Percentiles rank a stretch among this genome's conserved stretches.
phyloP scores from a whole-genome alignment of 1,140 invertebrate species.

The Drosophila suzukii region DNA sequence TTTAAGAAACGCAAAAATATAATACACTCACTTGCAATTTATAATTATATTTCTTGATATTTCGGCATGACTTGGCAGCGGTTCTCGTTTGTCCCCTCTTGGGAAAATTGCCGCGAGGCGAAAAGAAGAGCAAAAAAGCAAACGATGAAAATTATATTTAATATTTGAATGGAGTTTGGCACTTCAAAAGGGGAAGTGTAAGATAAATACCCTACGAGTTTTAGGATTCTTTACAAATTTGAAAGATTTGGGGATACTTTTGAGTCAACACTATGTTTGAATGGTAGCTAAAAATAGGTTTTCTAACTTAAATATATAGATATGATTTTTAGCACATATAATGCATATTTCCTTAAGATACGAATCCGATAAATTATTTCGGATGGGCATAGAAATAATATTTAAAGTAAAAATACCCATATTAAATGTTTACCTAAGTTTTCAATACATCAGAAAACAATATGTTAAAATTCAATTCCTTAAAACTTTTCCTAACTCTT shows the following conservation, averaged over 20 bases:
- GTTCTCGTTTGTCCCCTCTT: constrained; percentile 4
- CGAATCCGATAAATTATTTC: too few species aligned
- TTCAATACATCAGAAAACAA: background rate
- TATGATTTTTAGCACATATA: too few species aligned
- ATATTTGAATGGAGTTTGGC: constrained; percentile 21
- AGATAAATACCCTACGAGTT: constrained; percentile 12
- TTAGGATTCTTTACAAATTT: background rate
- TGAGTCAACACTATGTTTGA: too few species aligned
- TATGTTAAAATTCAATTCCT: background rate
- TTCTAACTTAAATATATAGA: too few species aligned
- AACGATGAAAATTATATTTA: constrained; percentile 45
- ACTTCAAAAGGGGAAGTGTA: constrained; percentile 8
- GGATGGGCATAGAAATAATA: too few species aligned
- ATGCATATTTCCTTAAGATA: too few species aligned
- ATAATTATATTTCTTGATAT: constrained; percentile 32
- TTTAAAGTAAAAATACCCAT: too few species aligned
- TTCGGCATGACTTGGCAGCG: constrained; percentile 15
- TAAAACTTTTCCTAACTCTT: background rate
- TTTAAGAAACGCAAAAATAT: constrained; percentile 42
- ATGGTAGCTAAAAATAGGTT: too few species aligned
- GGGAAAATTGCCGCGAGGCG: background rate
- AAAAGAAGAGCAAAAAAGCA: background rate
- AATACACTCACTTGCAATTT: constrained; percentile 47
- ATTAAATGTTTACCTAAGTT: too few species aligned
- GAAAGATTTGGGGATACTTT: background rate